Evolutionary conservation across 30 jellyfish, hydroid and myxozoan species (phyloP).

Genomic region (Turritopsis rubra): DNA sequence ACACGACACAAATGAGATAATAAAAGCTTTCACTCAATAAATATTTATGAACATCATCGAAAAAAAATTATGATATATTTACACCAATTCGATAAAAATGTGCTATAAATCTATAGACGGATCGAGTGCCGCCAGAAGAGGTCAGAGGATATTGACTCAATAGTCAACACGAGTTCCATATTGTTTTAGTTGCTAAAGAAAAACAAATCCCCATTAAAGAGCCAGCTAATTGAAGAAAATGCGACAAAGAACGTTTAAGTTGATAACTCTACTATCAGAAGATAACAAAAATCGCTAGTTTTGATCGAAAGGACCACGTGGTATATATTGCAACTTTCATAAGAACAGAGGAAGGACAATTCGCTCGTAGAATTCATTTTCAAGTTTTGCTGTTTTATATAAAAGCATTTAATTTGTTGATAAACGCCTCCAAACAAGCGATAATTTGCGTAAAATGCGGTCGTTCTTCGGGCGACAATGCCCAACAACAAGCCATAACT

Average conservation of each 20-base stretch:
- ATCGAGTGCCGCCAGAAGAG: no score
- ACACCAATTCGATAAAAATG: neutral
- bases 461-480: slow-evolving; percentile 91
- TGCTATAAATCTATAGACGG: neutral
- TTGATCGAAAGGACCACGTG: neutral
- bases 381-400: no score
- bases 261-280: neutral
- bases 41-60: no score
- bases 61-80: neutral
- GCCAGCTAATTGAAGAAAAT: neutral
- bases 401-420: slow-evolving; percentile 78
- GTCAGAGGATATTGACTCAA: no score
- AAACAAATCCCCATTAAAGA: neutral
- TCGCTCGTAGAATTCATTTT: no score
- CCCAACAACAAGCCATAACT: slow-evolving; percentile 99
- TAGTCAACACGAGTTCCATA: no score
- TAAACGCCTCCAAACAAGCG: slow-evolving; percentile 80
- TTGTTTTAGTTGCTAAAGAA: neutral
- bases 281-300: neutral
- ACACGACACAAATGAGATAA: neutral
- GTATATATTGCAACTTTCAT: no score
- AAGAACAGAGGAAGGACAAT: no score
- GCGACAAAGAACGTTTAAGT: neutral
- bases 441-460: slow-evolving; percentile 88
- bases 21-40: neutral